Evolutionary conservation across 2,888 invertebrate genomes (phyloP), one percentile per base, ranked within the genome.

Genomic region (Zelleria hepariella): DNA sequence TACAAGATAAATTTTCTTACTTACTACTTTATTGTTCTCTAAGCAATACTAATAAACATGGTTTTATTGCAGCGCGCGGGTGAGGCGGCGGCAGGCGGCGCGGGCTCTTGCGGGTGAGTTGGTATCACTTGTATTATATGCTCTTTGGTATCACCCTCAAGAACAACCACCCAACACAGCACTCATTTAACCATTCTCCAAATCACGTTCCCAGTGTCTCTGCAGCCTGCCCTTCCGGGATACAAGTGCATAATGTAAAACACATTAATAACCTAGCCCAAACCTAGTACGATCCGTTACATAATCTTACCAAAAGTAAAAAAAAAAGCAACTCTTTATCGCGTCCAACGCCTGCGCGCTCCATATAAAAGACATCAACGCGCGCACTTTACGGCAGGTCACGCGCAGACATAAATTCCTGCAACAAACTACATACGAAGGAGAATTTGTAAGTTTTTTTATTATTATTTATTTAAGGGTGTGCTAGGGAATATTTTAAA

Each of bases 291-390:
- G 27, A 27, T 6, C 7, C n/a, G n/a, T 32, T 10, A 15, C 32
- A 42, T 42, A 42, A 42, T 15, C 15, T 42, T n/a, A n/a, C n/a
- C n/a, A n/a, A n/a, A n/a, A n/a, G n/a, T n/a, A n/a, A n/a, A n/a
- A n/a, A n/a, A n/a, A n/a, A n/a, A n/a, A n/a, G n/a, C n/a, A 15
- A 42, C 32, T 15, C 10, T 15, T 42, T 42, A 42, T 10, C 32
- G 32, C 32, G 2, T 10, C 10, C 32, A 4, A 15, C 32, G 15
- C 32, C 32, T 10, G 32, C 32, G 4, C 32, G 32, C 32, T 42
- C 15, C 10, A 42, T 42, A 42, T 15, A 55, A 59, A 59, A 68
- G 68, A 67, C 66, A 74, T 42, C 32, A 42, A 42, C 32, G 32
- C 32, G 32, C 32, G 32, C 15, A 42, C 32, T 42, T 42, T 42